Percentiles rank a stretch among this genome's conserved stretches.
These are phyloP conservation scores for Mesoligia furuncula DNA, from an alignment of 2,888 invertebrate species.

Conservation along the genomic window DNA sequence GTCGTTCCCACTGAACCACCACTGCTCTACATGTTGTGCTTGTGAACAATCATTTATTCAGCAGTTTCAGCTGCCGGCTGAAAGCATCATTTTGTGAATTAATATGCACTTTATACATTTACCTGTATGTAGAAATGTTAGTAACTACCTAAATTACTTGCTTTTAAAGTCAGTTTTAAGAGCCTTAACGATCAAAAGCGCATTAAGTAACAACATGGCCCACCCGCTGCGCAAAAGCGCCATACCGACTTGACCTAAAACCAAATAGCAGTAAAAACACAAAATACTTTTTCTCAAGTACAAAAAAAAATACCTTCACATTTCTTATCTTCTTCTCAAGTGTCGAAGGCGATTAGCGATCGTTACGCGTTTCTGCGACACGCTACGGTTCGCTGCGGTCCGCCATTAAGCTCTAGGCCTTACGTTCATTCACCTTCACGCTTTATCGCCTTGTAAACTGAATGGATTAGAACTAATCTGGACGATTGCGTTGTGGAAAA, in stretches of 20 bases:
- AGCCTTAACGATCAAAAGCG: slow-evolving; percentile 1
- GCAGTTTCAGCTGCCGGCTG: background rate
- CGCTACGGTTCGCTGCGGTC: slow-evolving; percentile 45
- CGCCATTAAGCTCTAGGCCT: slow-evolving; percentile 53
- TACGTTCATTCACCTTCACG: slow-evolving; percentile 66
- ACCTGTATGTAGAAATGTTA: background rate
- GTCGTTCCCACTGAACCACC: too few species aligned
- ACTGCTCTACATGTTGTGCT: too few species aligned
- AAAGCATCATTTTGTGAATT: slow-evolving; percentile 11
- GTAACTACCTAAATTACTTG: background rate
- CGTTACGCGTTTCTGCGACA: slow-evolving; percentile 63
- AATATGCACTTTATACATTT: background rate
- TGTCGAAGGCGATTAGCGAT: slow-evolving; percentile 54
- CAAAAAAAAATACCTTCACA: slow-evolving; percentile 44
- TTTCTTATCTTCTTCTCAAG: slow-evolving; percentile 47
- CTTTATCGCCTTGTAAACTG: slow-evolving; percentile 71
- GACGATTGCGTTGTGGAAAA: slow-evolving; percentile 54
- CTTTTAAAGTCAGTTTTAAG: slow-evolving; percentile 12
- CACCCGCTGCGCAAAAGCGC: slow-evolving; percentile 14
- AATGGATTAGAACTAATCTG: slow-evolving; percentile 70
- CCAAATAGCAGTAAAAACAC: slow-evolving; percentile 29
- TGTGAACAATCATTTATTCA: background rate
- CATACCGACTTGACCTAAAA: slow-evolving; percentile 37
- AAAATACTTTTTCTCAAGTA: slow-evolving; percentile 18
- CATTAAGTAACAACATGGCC: slow-evolving; percentile 9